A percentile compares a stretch with the other conserved stretches of the same genome.
phyloP scores from a whole-genome alignment of 2,888 invertebrate species.

The Theodoxus fluviatilis region DNA sequence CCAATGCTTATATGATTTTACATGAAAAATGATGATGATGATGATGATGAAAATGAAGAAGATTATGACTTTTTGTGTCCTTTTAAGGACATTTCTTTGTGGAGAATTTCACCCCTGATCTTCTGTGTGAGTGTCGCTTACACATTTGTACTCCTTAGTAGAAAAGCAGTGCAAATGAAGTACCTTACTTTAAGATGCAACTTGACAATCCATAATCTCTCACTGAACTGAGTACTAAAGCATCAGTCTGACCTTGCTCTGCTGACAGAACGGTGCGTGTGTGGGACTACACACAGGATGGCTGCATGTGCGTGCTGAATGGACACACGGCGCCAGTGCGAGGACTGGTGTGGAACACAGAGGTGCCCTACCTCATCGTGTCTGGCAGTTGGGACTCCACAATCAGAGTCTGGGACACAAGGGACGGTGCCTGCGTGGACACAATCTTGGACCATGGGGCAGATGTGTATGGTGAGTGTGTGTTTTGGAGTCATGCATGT shows the following conservation, averaged over 20 bases:
- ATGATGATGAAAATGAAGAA: too few relatives aligned
- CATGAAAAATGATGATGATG: too few relatives aligned
- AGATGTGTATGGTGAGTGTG: conserved; percentile 66
- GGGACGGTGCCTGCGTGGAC: conserved; percentile 64
- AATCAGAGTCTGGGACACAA: conserved; percentile 66
- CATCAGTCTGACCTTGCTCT: too few relatives aligned
- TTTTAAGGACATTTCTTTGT: too few relatives aligned
- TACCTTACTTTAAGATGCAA: background rate
- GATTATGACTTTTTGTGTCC: too few relatives aligned
- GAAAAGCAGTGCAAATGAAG: background rate
- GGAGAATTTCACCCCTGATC: too few relatives aligned
- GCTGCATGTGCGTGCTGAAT: conserved; percentile 58
- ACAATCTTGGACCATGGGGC: conserved; percentile 65
- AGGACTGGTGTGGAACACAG: conserved; percentile 66
- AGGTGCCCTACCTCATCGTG: conserved; percentile 64
- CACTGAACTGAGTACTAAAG: too few relatives aligned
- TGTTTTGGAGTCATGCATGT: too few relatives aligned
- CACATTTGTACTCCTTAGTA: too few relatives aligned
- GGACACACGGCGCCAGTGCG: conserved; percentile 65
- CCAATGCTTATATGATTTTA: too few relatives aligned
- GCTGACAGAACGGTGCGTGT: conserved; percentile 56
- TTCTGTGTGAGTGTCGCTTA: too few relatives aligned
- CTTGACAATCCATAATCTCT: too few relatives aligned
- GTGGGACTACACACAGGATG: conserved; percentile 65
- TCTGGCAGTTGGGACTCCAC: conserved; percentile 67